A percentile compares a stretch with the other conserved stretches of the same genome.
phyloP scores from a whole-genome alignment of 2,797 vertebrate species.

The Furcifer pardalis region DNA sequence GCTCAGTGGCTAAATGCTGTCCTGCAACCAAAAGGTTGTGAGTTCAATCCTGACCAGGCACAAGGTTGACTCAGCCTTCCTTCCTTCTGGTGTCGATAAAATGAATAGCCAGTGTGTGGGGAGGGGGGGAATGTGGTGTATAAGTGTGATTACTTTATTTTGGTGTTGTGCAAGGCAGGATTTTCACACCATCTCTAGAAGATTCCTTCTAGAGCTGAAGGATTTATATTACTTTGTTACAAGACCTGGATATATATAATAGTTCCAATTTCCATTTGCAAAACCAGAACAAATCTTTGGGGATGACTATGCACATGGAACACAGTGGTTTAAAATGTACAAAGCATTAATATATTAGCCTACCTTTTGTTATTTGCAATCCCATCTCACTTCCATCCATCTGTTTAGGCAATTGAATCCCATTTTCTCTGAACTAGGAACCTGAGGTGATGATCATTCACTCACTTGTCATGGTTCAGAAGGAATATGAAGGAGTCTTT shows the following conservation, averaged over 20 bases:
- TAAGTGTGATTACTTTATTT: no score
- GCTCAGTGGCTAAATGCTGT: no score
- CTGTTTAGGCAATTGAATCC: slow-evolving; percentile 3
- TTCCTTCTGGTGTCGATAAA: no score
- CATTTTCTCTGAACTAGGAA: neutral
- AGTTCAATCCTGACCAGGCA: no score
- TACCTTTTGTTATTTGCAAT: neutral
- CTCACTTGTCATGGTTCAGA: neutral
- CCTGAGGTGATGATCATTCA: neutral
- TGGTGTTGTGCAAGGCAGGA: no score
- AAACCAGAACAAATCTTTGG: neutral
- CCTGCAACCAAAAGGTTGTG: no score
- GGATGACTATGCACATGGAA: neutral
- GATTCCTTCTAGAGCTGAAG: no score
- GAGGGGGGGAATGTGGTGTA: no score
- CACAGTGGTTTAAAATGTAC: neutral
- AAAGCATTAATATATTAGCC: neutral
- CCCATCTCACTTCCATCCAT: neutral
- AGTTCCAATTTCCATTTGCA: neutral
- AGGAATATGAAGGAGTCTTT: neutral
- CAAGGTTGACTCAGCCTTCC: no score
- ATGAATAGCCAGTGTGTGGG: no score
- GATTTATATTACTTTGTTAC: neutral
- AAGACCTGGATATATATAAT: neutral
- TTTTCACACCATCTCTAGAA: neutral